phyloP scores from a whole-genome alignment of 2,888 invertebrate species.

The Eulithis testata region DNA sequence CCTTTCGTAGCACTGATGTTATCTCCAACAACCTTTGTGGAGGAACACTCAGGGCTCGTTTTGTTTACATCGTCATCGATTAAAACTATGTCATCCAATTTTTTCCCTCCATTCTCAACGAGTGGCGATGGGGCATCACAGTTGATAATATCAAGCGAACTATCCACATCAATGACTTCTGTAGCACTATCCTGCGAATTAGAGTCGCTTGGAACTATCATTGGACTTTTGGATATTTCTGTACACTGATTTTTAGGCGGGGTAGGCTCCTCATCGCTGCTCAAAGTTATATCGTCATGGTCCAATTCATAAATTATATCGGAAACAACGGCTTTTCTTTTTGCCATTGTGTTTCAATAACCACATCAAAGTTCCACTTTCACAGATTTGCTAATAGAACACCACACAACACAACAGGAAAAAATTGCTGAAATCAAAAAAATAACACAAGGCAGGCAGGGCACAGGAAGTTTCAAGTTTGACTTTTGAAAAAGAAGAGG shows the following conservation, averaged over 20 bases:
- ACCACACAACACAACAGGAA: background rate
- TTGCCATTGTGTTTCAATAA: conserved; percentile 61
- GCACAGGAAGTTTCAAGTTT: no score
- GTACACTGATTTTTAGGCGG: conserved; percentile 66
- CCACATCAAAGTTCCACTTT: conserved; percentile 8
- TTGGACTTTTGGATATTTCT: conserved; percentile 44
- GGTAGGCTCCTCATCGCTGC: conserved; percentile 76
- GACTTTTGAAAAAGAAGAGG: background rate
- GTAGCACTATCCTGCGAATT: conserved; percentile 44
- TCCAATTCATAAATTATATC: conserved; percentile 82
- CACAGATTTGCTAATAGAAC: background rate
- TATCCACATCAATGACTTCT: conserved; percentile 54
- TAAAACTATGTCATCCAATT: conserved; percentile 44
- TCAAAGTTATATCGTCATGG: conserved; percentile 75
- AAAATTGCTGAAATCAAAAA: conserved; percentile 5
- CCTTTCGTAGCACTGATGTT: conserved; percentile 45
- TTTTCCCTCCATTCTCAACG: conserved; percentile 76
- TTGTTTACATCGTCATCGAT: conserved; percentile 42
- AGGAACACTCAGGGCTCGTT: conserved; percentile 34
- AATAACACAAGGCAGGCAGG: background rate
- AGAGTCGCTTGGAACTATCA: conserved; percentile 40
- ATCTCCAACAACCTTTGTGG: conserved; percentile 37
- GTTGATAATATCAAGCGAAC: conserved; percentile 47
- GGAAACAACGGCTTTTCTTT: conserved; percentile 73
- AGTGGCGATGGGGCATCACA: conserved; percentile 42